phyloP scores from a whole-genome alignment of 2,113 vertebrate species.

The Gobius niger region DNA sequence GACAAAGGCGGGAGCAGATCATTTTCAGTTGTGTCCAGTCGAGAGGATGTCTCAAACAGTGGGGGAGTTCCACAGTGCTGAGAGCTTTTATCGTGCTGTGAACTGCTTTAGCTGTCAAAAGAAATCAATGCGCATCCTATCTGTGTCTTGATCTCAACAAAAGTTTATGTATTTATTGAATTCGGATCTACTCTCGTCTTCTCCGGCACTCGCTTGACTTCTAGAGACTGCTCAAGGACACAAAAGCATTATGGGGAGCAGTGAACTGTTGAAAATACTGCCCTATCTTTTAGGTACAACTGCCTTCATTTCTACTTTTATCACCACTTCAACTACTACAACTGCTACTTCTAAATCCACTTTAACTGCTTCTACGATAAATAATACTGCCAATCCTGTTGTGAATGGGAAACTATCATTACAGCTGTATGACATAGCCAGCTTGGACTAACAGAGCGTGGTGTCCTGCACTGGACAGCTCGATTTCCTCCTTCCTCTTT shows the following conservation, averaged over 20 bases:
- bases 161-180: slow-evolving; percentile 2
- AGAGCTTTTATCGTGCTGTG: slow-evolving; percentile 18
- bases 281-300: background rate
- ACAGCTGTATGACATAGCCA: too few relatives aligned
- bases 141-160: slow-evolving; percentile 4
- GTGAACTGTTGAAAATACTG: background rate
- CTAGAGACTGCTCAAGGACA: too few relatives aligned
- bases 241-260: too few relatives aligned
- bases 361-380: background rate
- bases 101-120: background rate
- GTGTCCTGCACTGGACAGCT: too few relatives aligned
- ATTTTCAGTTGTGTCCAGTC: slow-evolving; percentile 26
- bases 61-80: slow-evolving; percentile 14
- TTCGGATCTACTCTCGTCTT: background rate
- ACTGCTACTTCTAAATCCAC: background rate
- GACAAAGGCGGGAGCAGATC: slow-evolving; percentile 11
- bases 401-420: too few relatives aligned
- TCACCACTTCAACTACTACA: background rate
- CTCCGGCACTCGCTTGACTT: background rate
- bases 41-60: background rate
- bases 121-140: slow-evolving; percentile 34
- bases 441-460: too few relatives aligned
- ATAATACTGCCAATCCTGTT: too few relatives aligned
- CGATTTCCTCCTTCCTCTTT: too few relatives aligned
- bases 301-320: background rate